Evolutionary conservation across 2,113 vertebrate genomes (phyloP).

Genomic region (Natator depressus): DNA sequence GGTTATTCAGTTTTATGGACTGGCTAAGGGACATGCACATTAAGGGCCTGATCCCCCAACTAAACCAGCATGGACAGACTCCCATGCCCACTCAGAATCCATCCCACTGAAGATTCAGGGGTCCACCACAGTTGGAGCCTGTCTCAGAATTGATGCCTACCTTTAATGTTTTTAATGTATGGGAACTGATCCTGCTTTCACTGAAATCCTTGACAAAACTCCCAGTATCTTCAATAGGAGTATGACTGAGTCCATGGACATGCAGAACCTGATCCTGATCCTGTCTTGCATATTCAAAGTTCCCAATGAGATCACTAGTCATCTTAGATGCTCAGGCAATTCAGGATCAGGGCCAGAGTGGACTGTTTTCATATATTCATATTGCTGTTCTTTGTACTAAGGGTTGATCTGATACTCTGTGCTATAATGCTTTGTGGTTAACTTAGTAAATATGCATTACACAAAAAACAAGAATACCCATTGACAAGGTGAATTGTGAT

Average conservation of each 20-base stretch:
- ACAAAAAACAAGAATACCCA: slow-evolving; percentile 29
- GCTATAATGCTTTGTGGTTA: background rate
- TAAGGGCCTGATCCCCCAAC: background rate
- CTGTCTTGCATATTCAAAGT: slow-evolving; percentile 28
- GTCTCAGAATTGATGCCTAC: background rate
- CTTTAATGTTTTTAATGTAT: slow-evolving; percentile 20
- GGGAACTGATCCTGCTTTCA: slow-evolving; percentile 50
- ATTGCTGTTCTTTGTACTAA: slow-evolving; percentile 12
- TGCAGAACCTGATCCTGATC: slow-evolving; percentile 45
- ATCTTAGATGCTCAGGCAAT: background rate
- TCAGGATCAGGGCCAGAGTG: slow-evolving; percentile 40
- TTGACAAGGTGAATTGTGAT: slow-evolving; percentile 49
- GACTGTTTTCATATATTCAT: slow-evolving; percentile 57
- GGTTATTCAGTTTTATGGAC: background rate
- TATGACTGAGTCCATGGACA: slow-evolving; percentile 47
- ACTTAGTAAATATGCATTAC: background rate
- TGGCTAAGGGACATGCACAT: background rate
- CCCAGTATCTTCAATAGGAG: slow-evolving; percentile 43
- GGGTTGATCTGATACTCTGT: slow-evolving; percentile 31
- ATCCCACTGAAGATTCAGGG: background rate
- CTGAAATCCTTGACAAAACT: slow-evolving; percentile 47
- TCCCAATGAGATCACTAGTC: slow-evolving; percentile 58
- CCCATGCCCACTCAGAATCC: background rate
- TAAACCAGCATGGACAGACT: slow-evolving; percentile 2
- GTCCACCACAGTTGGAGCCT: background rate